These are phyloP conservation scores for Megalonaias nervosa DNA, from an alignment of 1,140 invertebrate species.

Conservation along the genomic window DNA sequence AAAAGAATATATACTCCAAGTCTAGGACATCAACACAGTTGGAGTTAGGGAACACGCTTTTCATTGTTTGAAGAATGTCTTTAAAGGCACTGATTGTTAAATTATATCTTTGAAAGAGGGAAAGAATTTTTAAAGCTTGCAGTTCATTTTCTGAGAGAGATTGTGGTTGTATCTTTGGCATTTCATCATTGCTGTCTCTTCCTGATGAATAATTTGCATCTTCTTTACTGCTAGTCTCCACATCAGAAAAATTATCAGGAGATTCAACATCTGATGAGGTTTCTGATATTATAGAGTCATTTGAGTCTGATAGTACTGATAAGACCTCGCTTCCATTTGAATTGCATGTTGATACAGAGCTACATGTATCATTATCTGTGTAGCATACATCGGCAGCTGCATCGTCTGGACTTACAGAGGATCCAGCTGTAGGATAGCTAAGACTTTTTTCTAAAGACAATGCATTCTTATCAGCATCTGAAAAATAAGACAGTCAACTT, in stretches of 20 bases:
- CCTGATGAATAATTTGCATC: background rate
- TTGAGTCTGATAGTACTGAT: too few relatives aligned
- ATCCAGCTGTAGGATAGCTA: too few relatives aligned
- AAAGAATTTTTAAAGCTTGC: conserved; percentile 12
- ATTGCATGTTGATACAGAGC: too few relatives aligned
- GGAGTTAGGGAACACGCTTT: background rate
- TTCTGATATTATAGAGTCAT: too few relatives aligned
- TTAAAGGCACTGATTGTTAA: conserved; percentile 9
- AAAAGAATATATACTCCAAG: conserved; percentile 6
- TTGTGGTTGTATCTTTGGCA: background rate
- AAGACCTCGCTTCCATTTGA: too few relatives aligned
- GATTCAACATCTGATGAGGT: background rate
- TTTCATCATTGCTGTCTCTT: background rate
- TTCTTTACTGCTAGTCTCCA: background rate
- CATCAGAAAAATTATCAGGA: conserved; percentile 1
- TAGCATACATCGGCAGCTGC: too few relatives aligned
- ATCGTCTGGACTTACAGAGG: too few relatives aligned
- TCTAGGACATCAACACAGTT: background rate
- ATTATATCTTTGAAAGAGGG: conserved; percentile 12
- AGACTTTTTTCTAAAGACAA: too few relatives aligned
- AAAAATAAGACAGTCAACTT: too few relatives aligned
- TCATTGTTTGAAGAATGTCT: conserved; percentile 7
- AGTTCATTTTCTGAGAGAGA: conserved; percentile 7
- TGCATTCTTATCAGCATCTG: too few relatives aligned
- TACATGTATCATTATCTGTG: too few relatives aligned